Conservation (phyloP, 2,113 vertebrate genomes). For the Lepidothrix coronata region DNA sequence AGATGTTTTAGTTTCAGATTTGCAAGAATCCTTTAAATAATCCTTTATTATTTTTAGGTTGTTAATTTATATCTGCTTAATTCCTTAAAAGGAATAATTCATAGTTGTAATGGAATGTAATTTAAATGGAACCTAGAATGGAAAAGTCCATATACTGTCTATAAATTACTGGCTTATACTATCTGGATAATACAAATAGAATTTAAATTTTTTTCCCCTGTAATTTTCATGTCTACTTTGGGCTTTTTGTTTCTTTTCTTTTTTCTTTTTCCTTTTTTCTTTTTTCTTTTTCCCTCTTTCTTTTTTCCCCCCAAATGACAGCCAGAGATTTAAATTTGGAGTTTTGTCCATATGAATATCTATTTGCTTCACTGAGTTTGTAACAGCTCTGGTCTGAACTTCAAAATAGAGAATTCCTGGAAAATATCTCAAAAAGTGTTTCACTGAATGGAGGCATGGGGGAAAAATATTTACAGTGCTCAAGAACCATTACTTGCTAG, state of each 20-base stretch:
- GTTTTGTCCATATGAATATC: background rate
- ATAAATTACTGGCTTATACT: background rate
- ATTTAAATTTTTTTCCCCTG: background rate
- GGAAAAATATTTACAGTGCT: background rate
- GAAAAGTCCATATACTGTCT: background rate
- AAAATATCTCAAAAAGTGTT: background rate
- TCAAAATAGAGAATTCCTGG: background rate
- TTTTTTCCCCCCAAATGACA: background rate
- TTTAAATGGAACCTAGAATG: background rate
- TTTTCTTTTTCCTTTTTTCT: fast-evolving
- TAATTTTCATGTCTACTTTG: background rate
- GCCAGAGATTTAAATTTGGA: background rate
- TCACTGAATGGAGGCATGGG: background rate
- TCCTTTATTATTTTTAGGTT: background rate
- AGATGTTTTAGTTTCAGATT: background rate
- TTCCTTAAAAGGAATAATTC: background rate
- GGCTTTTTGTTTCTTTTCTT: fast-evolving
- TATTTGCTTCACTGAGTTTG: background rate
- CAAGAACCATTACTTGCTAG: background rate
- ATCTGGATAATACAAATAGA: background rate
- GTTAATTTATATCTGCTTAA: background rate
- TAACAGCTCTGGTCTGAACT: background rate
- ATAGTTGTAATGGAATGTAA: background rate
- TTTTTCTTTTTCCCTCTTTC: too few species aligned
- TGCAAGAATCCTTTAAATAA: background rate